These are phyloP conservation scores for Phorcus lineatus DNA, from an alignment of 2,888 invertebrate genomes.

Conservation along the genomic window DNA sequence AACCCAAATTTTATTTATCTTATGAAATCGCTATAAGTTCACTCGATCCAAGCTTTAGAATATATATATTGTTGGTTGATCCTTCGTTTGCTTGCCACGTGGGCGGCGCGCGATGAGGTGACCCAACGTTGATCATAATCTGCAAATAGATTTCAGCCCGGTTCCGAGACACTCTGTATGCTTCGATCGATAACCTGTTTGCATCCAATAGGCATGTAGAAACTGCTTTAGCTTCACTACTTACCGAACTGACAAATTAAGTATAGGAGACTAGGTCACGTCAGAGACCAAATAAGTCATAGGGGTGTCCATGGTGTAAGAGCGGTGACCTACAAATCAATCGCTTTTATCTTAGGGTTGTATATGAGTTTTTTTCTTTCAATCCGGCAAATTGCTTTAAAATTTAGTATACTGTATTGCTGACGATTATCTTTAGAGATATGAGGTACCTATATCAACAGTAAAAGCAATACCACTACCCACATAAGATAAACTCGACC, in stretches of 20 bases:
- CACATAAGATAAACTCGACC: not conserved
- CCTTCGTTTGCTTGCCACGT: too few species aligned
- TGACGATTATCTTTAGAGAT: not conserved
- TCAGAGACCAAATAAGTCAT: not conserved
- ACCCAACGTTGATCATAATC: too few species aligned
- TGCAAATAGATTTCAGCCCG: too few species aligned
- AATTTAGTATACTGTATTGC: not conserved
- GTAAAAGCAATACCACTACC: not conserved
- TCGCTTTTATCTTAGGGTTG: not conserved
- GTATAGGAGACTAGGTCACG: slow-evolving; percentile 3
- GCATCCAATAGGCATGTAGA: not conserved
- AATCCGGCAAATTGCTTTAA: not conserved
- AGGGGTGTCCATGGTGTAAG: not conserved
- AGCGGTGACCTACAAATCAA: not conserved
- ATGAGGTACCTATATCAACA: not conserved
- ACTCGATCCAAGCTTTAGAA: too few species aligned
- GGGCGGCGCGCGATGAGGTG: too few species aligned
- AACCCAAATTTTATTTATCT: too few species aligned
- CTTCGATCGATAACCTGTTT: slow-evolving; percentile 5
- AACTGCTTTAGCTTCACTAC: not conserved
- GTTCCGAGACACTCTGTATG: too few species aligned
- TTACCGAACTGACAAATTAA: not conserved
- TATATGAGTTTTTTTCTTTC: too few species aligned
- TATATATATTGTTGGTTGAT: too few species aligned
- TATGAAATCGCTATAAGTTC: too few species aligned